A percentile compares a stretch with the other conserved stretches of the same genome.
These are phyloP conservation scores for Tetramorium alpestre DNA, from an alignment of 1,140 invertebrate genomes.

Conservation along the genomic window DNA sequence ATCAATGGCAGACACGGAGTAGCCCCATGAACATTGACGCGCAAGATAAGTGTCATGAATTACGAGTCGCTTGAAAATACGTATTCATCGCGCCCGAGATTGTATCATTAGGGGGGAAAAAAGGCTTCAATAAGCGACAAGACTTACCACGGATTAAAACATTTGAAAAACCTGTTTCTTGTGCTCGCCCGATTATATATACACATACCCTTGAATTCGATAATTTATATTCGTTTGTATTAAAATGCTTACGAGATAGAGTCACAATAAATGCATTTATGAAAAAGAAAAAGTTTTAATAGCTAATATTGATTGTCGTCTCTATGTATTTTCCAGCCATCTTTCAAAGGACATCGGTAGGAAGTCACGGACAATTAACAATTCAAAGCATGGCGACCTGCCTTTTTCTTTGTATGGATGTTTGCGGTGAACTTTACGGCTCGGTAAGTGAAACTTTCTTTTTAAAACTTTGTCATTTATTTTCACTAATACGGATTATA, in stretches of 20 bases:
- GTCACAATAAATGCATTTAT: background rate
- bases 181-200: background rate
- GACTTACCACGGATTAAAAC: conserved; percentile 4
- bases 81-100: conserved; percentile 4
- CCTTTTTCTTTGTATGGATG: conserved; percentile 94
- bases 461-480: conserved; percentile 34
- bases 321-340: conserved; percentile 89
- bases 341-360: conserved; percentile 91
- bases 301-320: background rate
- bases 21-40: conserved; percentile 25
- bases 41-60: conserved; percentile 41
- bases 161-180: conserved; percentile 42
- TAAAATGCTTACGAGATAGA: background rate
- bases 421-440: conserved; percentile 92
- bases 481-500: background rate
- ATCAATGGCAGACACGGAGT: conserved; percentile 27
- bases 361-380: conserved; percentile 91
- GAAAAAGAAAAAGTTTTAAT: background rate
- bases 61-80: conserved; percentile 21
- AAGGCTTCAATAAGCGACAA: background rate
- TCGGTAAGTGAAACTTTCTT: conserved; percentile 89
- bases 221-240: background rate
- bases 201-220: background rate
- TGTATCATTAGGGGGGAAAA: conserved; percentile 33
- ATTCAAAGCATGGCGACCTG: conserved; percentile 94